Conservation (phyloP, 2,797 vertebrate genomes). For the Pangasius mekongensis region DNA sequence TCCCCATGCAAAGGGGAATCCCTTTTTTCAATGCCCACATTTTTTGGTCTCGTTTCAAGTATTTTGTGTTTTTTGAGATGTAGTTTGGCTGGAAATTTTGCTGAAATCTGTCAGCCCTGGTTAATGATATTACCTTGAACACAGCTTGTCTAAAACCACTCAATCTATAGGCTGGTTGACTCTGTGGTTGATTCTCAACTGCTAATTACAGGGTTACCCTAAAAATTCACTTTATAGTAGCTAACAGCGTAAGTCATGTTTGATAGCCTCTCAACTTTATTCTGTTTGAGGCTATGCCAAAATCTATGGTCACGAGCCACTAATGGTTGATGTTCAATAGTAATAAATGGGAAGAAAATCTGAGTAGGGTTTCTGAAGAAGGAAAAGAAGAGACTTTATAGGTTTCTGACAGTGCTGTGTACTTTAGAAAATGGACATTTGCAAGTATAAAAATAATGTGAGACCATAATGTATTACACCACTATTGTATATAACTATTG, state of each 20-base stretch:
- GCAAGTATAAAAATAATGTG: background rate
- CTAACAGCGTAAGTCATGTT: background rate
- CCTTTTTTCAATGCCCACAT: background rate
- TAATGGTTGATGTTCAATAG: background rate
- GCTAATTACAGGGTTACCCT: background rate
- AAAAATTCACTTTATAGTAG: background rate
- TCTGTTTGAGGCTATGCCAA: background rate
- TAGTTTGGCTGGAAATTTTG: background rate
- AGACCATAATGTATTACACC: background rate
- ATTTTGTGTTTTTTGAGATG: background rate
- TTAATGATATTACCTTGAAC: background rate
- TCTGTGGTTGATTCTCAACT: background rate
- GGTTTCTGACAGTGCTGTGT: background rate
- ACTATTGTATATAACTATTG: background rate
- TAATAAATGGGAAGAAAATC: background rate
- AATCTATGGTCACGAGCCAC: background rate
- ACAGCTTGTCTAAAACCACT: background rate
- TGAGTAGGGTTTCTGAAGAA: background rate
- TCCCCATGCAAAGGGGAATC: background rate
- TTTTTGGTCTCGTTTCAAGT: background rate
- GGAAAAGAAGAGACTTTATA: background rate
- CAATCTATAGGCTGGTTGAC: background rate
- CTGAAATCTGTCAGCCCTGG: background rate
- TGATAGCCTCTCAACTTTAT: background rate
- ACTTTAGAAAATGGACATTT: background rate